These are phyloP conservation scores for Aphidius ervi DNA, from an alignment of 1,140 invertebrate genomes.

Conservation along the genomic window DNA sequence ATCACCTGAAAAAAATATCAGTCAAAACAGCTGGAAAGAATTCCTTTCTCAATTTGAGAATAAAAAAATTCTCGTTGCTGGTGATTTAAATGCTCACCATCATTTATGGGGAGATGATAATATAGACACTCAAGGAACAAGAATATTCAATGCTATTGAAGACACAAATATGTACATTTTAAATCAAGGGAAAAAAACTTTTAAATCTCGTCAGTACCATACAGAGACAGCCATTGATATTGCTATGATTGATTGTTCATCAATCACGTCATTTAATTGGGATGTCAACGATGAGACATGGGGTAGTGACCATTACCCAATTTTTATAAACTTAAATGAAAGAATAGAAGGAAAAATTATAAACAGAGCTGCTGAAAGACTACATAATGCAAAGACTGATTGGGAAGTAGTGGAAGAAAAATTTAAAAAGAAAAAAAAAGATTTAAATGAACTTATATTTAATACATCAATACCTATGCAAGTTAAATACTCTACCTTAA, in stretches of 20 bases:
- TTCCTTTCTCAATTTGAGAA: no score
- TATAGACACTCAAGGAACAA: not conserved
- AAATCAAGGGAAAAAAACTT: constrained; percentile 6
- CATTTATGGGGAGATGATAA: constrained; percentile 5
- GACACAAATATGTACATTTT: not conserved
- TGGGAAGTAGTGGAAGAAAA: not conserved
- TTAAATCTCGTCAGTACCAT: not conserved
- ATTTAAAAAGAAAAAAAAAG: no score
- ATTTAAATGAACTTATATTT: no score
- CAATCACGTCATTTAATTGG: constrained; percentile 1
- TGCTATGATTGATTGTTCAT: constrained; percentile 1
- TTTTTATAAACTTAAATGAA: not conserved
- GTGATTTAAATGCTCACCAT: constrained; percentile 17
- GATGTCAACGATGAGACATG: not conserved
- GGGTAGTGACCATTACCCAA: constrained; percentile 15
- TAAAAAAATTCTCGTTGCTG: not conserved
- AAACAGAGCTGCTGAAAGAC: not conserved
- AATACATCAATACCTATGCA: not conserved
- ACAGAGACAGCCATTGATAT: constrained; percentile 8
- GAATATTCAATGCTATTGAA: not conserved
- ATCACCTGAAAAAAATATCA: no score
- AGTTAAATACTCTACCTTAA: constrained; percentile 14
- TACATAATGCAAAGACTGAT: not conserved
- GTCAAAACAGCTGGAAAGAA: no score
- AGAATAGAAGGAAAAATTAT: not conserved